Conservation (phyloP, 2,113 vertebrate species). For the Xenus cinereus region DNA sequence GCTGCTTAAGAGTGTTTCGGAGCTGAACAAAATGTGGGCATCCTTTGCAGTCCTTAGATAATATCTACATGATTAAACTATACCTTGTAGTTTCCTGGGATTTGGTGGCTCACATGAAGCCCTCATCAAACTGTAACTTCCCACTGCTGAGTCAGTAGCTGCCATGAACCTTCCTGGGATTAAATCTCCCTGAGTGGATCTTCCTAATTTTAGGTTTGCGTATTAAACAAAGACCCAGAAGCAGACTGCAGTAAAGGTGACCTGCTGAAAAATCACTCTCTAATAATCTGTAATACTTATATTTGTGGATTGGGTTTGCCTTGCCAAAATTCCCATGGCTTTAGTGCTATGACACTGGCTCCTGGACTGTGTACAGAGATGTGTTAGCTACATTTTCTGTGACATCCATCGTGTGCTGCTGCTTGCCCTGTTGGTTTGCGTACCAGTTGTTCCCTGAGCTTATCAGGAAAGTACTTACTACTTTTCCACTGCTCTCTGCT, state of each 20-base stretch:
- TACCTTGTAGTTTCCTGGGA: not conserved
- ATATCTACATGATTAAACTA: not conserved
- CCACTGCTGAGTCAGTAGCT: not conserved
- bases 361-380: not conserved
- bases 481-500: not conserved
- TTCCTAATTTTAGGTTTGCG: not conserved
- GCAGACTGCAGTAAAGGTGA: not conserved
- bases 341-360: not conserved
- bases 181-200: not conserved
- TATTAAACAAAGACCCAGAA: not conserved
- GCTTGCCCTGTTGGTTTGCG: not conserved
- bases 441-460: not conserved
- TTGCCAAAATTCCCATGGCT: not conserved
- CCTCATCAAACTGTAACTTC: not conserved
- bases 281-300: not conserved
- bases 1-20: not conserved
- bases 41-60: not conserved
- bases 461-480: not conserved
- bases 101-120: not conserved
- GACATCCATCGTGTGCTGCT: not conserved
- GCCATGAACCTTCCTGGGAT: not conserved
- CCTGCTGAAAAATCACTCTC: not conserved
- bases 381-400: not conserved
- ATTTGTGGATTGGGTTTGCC: not conserved
- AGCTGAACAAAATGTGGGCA: not conserved